Conservation (phyloP, 2,113 vertebrate genomes). For the Piprites chloris region DNA sequence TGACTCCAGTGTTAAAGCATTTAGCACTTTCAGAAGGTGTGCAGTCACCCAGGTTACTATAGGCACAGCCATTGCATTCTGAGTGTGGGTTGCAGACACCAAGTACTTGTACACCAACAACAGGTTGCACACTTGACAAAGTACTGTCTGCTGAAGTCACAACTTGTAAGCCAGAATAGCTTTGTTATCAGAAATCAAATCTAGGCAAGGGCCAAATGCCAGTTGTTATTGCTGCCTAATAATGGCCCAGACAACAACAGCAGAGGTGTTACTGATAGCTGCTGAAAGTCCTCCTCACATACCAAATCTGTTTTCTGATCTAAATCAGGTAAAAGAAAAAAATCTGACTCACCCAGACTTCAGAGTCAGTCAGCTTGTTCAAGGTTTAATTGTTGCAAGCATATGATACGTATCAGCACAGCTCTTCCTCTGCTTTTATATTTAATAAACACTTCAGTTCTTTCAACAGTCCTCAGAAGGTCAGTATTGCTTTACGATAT, state of each 20-base stretch:
- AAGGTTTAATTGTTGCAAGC: not conserved
- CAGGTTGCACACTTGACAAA: not conserved
- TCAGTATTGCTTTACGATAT: not conserved
- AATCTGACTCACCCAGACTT: not conserved
- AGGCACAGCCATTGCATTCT: not conserved
- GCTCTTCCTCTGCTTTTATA: not conserved
- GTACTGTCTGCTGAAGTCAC: not conserved
- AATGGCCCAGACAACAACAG: not conserved
- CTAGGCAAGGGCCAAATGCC: not conserved
- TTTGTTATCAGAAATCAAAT: not conserved
- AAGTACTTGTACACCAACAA: not conserved
- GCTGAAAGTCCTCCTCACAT: not conserved
- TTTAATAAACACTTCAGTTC: not conserved
- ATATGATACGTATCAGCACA: not conserved
- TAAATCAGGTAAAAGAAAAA: not conserved
- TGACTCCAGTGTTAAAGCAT: not conserved
- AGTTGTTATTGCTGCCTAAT: not conserved
- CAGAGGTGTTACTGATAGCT: not conserved
- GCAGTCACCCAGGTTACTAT: not conserved
- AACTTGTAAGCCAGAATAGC: not conserved
- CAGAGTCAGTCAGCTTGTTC: not conserved
- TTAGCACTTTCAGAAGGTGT: not conserved
- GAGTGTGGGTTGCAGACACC: not conserved
- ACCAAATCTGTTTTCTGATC: not conserved
- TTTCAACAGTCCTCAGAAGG: not conserved